Conservation (phyloP, 2,797 vertebrate species). For the Psittacula derbiana region DNA sequence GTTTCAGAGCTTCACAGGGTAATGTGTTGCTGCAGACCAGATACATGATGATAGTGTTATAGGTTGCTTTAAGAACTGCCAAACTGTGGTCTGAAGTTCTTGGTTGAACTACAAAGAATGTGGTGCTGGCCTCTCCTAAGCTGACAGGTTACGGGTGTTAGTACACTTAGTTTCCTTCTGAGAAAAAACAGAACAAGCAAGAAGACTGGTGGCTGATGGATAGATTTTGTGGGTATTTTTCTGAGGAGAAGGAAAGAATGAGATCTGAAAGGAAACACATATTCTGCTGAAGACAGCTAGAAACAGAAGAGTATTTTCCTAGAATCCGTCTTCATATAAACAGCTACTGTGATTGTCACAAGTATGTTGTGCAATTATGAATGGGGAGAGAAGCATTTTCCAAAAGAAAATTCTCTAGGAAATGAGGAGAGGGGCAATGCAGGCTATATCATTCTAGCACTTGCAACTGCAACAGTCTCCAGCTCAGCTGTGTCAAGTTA, state of each 20-base stretch:
- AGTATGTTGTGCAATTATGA: neutral
- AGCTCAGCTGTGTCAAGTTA: constrained; percentile 25
- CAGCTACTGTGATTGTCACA: neutral
- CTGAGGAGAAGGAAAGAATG: neutral
- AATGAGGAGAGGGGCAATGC: neutral
- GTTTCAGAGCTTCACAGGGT: neutral
- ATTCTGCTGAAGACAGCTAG: neutral
- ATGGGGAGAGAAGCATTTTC: neutral
- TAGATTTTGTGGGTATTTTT: neutral
- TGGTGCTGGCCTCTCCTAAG: neutral
- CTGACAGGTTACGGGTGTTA: neutral
- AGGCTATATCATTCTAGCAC: neutral
- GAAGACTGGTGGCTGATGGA: neutral
- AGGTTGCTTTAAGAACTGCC: constrained; percentile 1
- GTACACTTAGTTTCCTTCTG: neutral
- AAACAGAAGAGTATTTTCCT: constrained; percentile 18
- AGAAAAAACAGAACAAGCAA: neutral
- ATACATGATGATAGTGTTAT: neutral
- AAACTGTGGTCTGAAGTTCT: constrained; percentile 7
- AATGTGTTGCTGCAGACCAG: neutral
- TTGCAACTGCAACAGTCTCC: constrained; percentile 5
- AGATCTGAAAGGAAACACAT: neutral
- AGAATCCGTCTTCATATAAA: constrained; percentile 10
- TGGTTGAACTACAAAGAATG: constrained; percentile 21
- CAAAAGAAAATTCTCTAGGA: neutral